Evolutionary conservation across 2,113 vertebrate genomes (phyloP).

Genomic region (Cebus imitator): DNA sequence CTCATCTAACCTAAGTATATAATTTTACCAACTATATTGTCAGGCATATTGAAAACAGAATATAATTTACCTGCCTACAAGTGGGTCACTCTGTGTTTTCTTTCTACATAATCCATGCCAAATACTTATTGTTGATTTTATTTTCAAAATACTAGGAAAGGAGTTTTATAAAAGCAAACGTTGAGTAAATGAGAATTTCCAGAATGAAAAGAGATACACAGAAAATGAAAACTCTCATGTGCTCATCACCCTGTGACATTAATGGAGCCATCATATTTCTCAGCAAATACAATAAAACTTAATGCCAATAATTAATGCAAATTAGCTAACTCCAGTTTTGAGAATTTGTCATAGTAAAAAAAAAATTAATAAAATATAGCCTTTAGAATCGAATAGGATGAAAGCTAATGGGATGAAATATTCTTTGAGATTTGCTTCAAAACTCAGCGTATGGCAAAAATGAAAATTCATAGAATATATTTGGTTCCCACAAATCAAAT

Average conservation of each 20-base stretch:
- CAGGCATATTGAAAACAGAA: constrained; percentile 60
- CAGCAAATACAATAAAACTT: constrained; percentile 9
- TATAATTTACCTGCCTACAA: constrained; percentile 72
- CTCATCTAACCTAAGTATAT: constrained; percentile 51
- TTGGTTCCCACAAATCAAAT: constrained; percentile 7
- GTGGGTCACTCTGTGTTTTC: constrained; percentile 44
- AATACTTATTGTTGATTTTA: constrained; percentile 50
- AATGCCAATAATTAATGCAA: background rate
- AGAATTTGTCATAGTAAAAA: background rate
- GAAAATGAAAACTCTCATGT: background rate
- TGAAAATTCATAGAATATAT: background rate
- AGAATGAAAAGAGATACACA: constrained; percentile 41
- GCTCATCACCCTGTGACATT: background rate
- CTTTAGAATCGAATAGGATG: background rate
- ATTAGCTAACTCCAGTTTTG: background rate
- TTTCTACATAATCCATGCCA: constrained; percentile 39
- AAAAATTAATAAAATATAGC: background rate
- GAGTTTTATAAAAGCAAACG: background rate
- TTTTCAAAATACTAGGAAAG: constrained; percentile 50
- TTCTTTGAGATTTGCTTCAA: background rate
- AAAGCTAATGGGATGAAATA: constrained; percentile 13
- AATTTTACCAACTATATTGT: constrained; percentile 53
- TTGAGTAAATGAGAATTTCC: constrained; percentile 29
- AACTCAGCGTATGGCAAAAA: background rate
- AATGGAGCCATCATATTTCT: background rate